Conservation (phyloP, 2,113 vertebrate species). For the Halcyon malimbica region DNA sequence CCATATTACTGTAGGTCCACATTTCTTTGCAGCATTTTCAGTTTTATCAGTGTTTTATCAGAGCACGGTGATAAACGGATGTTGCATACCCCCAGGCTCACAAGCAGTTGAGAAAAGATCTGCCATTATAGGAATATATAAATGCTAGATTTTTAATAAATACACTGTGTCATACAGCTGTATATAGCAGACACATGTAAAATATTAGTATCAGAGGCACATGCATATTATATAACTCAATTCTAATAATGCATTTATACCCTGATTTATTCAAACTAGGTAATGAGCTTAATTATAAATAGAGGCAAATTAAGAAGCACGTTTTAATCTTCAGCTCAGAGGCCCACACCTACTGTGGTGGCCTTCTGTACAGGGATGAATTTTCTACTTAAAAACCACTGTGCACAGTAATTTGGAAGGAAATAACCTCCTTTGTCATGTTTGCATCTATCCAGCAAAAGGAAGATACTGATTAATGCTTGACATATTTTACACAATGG, state of each 20-base stretch:
- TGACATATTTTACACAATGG: not conserved
- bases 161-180: not conserved
- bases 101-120: conserved; percentile 21
- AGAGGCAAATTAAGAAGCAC: not conserved
- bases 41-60: conserved; percentile 59
- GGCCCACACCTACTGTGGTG: not conserved
- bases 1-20: not conserved
- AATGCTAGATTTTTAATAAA: conserved; percentile 36
- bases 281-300: not conserved
- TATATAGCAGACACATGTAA: not conserved
- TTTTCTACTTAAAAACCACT: not conserved
- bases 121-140: not conserved
- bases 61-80: conserved; percentile 26
- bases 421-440: not conserved
- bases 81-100: conserved; percentile 1
- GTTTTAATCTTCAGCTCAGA: not conserved
- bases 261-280: not conserved
- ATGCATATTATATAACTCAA: not conserved
- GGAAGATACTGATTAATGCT: not conserved
- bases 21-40: conserved; percentile 37
- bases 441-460: not conserved
- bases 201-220: not conserved
- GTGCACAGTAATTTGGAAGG: not conserved
- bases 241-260: conserved; percentile 3
- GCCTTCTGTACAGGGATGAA: not conserved